phyloP scores from a whole-genome alignment of 2,797 vertebrate species.

The Netta rufina region DNA sequence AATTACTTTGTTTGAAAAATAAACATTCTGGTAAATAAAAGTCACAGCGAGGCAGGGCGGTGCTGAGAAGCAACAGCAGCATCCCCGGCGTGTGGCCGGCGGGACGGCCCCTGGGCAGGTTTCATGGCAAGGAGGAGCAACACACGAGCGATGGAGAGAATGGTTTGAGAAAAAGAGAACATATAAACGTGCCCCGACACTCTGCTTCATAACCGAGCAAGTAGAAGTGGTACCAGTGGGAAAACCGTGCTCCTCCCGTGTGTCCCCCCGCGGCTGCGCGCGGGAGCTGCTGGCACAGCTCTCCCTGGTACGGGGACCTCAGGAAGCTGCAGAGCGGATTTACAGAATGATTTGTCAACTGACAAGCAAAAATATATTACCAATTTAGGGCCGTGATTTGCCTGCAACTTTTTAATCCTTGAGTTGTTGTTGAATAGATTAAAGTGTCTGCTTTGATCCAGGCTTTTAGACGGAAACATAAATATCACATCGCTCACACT shows the following conservation, averaged over 20 bases:
- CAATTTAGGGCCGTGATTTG: constrained; percentile 73
- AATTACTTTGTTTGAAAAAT: constrained; percentile 25
- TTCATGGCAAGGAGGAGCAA: rapidly evolving
- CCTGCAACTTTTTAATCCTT: constrained; percentile 78
- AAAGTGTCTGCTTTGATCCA: constrained; percentile 77
- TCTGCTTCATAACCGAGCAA: neutral
- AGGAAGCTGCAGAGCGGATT: neutral
- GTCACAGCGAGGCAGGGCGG: neutral
- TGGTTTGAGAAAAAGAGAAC: neutral
- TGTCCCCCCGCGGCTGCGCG: neutral
- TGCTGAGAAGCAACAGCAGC: rapidly evolving
- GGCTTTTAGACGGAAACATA: constrained; percentile 62
- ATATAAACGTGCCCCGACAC: neutral
- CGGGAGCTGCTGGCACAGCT: neutral
- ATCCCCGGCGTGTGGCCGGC: rapidly evolving
- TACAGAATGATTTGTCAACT: constrained; percentile 70
- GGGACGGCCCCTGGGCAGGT: neutral
- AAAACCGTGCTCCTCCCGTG: neutral
- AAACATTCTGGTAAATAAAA: constrained; percentile 1
- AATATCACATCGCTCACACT: constrained; percentile 59
- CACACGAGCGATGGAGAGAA: rapidly evolving
- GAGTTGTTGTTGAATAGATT: constrained; percentile 75
- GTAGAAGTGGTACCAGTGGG: neutral
- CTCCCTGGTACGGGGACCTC: neutral
- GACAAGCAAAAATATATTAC: constrained; percentile 69